These are phyloP conservation scores for Gambusia yucatana DNA, from an alignment of 2,797 vertebrate genomes.

Conservation along the genomic window DNA sequence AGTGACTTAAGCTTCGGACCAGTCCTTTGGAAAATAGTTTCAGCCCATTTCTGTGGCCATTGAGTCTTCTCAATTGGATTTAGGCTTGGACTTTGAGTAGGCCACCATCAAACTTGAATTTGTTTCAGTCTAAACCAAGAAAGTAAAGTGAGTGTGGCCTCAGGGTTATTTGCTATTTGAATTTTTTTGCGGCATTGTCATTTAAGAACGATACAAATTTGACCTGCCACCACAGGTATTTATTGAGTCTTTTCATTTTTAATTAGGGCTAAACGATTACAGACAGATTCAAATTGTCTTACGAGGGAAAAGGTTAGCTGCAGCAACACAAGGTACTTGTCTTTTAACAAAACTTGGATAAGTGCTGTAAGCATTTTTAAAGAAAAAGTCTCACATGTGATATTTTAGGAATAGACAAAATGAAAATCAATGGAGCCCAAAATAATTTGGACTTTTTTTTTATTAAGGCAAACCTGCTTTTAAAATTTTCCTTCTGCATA, in stretches of 20 bases:
- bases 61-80: not conserved
- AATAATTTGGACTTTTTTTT: not conserved
- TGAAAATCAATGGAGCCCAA: not conserved
- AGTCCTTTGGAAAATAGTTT: not conserved
- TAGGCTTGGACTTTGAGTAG: not conserved
- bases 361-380: not conserved
- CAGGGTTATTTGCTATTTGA: not conserved
- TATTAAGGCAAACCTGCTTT: not conserved
- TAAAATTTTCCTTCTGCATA: not conserved
- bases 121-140: not conserved
- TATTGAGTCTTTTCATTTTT: not conserved
- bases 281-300: not conserved
- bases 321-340: not conserved
- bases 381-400: not conserved
- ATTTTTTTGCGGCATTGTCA: not conserved
- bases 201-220: not conserved
- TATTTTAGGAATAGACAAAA: not conserved
- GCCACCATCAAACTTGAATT: not conserved
- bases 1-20: not conserved
- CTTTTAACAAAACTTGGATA: not conserved
- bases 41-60: not conserved
- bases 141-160: not conserved
- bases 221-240: not conserved
- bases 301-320: not conserved
- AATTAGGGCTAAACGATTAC: not conserved